Evolutionary conservation across 2,797 vertebrate species (phyloP), one percentile per base, ranked within the genome.

Genomic region (Sebastes alutus): DNA sequence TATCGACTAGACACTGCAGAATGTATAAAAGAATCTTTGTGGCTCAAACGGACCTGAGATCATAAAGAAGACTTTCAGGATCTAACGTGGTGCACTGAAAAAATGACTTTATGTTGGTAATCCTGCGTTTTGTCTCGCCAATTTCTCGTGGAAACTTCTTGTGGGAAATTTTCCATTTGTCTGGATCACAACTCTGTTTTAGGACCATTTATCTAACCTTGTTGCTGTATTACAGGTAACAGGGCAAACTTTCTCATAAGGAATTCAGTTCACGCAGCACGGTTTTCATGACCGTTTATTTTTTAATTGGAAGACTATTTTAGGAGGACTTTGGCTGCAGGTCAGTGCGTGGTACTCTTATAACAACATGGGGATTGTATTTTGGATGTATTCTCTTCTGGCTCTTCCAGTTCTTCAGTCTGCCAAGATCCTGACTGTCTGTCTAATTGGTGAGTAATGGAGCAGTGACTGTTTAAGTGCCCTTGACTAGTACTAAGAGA

Each of bases 371-470:
- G 68, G 72, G 49, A 80, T 80, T 61, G 70, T 65, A 77, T 86
- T 91, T 79, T 89, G 90, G 88, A 82, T 30, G 5, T 86, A 91
- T 82, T 86, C 29, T 77, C 81, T 94, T 78, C 73, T 93, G 82
- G 78, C 84, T 82, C 83, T 90, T 87, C 91, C 89, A 61, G 22
- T 91, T 18, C 20, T 90, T 63, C 84, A 94, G 68, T 89, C 88
- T 87, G 92, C 93, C 80, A 95, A 92, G 86, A 93, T 94, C 82
- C 87, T 94, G 80, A 92, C 89, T 7, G 38, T 92, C 62, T 91
- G 88, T 81, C 80, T 94, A 60, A 92, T 93, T 83, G 91, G 93
- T 95, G 81, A 94, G 94, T 95, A 69, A 27, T 67, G 14, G 22
- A 70, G 60, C 55, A 71, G 12, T 59, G 61, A 58, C 33, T 72